phyloP scores from a whole-genome alignment of 92 coral and sea anemone genomes.

The Paragorgia papillata region DNA sequence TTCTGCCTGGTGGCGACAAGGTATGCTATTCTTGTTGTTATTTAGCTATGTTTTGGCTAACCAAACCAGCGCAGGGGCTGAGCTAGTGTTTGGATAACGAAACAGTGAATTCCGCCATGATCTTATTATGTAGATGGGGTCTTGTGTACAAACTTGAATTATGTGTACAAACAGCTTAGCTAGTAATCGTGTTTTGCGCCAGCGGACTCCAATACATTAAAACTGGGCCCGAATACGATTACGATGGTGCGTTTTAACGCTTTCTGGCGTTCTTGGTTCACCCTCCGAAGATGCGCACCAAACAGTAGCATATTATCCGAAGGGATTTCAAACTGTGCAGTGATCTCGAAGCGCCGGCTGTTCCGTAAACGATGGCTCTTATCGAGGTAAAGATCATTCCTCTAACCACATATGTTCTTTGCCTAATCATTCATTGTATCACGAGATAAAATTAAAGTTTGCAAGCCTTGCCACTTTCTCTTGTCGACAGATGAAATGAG shows the following conservation, averaged over 20 bases:
- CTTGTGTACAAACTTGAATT: too few relatives aligned
- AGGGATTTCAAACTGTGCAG: too few relatives aligned
- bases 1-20: slow-evolving; percentile 21
- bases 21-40: not conserved
- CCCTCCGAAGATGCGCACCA: too few relatives aligned
- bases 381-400: not conserved
- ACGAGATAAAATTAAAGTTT: not conserved
- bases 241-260: too few relatives aligned
- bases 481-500: not conserved
- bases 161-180: too few relatives aligned
- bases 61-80: not conserved
- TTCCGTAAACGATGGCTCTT: not conserved
- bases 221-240: too few relatives aligned
- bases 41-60: not conserved
- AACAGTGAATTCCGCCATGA: not conserved
- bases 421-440: not conserved
- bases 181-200: too few relatives aligned
- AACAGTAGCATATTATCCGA: too few relatives aligned
- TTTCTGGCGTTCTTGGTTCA: too few relatives aligned
- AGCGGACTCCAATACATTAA: too few relatives aligned
- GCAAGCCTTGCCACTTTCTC: not conserved
- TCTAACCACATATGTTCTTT: too few relatives aligned
- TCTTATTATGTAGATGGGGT: not conserved
- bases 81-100: not conserved
- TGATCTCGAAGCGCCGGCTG: too few relatives aligned